Percentiles rank a stretch among this genome's conserved stretches.
These are phyloP conservation scores for Macrocentrus cingulum DNA, from an alignment of 1,140 invertebrate genomes.

Conservation along the genomic window DNA sequence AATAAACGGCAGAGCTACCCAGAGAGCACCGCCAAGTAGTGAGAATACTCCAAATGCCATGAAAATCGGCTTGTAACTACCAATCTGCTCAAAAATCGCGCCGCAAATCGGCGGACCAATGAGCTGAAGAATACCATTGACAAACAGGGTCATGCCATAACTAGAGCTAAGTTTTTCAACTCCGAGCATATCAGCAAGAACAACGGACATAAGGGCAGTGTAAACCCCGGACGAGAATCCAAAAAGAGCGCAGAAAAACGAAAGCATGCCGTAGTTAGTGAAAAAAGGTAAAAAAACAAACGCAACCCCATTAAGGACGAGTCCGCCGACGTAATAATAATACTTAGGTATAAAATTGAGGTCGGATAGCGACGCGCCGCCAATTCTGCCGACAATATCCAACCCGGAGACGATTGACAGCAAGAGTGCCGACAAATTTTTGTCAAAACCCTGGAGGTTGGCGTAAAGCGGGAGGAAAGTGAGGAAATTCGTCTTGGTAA, in stretches of 20 bases:
- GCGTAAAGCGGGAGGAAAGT: slow-evolving; percentile 78
- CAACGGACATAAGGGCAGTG: slow-evolving; percentile 77
- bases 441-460: slow-evolving; percentile 68
- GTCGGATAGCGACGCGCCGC: slow-evolving; percentile 79
- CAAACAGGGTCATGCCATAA: slow-evolving; percentile 78
- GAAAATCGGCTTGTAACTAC: slow-evolving; percentile 70
- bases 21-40: slow-evolving; percentile 69
- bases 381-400: slow-evolving; percentile 77
- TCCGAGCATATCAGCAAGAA: slow-evolving; percentile 79
- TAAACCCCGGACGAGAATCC: slow-evolving; percentile 79
- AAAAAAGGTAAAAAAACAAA: slow-evolving; percentile 70
- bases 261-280: slow-evolving; percentile 60
- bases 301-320: slow-evolving; percentile 75
- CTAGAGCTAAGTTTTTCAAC: slow-evolving; percentile 77
- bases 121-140: slow-evolving; percentile 77
- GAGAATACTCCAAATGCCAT: slow-evolving; percentile 69
- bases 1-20: slow-evolving; percentile 72
- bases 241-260: slow-evolving; percentile 71
- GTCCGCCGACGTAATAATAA: slow-evolving; percentile 76
- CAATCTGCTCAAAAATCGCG: slow-evolving; percentile 64
- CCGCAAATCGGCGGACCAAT: slow-evolving; percentile 77
- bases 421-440: slow-evolving; percentile 68
- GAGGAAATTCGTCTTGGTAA: slow-evolving; percentile 82
- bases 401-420: slow-evolving; percentile 77
- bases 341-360: slow-evolving; percentile 72